Percentiles rank a stretch among this genome's conserved stretches.
These are phyloP conservation scores for Orthosia gracilis DNA, from an alignment of 2,888 invertebrate species.

Conservation along the genomic window DNA sequence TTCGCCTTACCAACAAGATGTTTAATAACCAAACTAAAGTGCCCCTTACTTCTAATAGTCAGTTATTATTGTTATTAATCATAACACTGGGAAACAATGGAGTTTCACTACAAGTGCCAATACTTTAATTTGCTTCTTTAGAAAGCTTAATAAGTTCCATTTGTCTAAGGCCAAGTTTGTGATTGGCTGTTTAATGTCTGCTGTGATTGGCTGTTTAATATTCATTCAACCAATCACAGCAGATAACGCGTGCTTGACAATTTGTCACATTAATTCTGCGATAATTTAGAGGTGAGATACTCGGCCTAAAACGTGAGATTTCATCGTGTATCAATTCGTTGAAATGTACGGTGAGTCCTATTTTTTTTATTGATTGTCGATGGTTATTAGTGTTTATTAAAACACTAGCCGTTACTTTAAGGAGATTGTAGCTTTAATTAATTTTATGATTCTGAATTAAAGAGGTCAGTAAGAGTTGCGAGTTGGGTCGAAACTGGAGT, in stretches of 20 bases:
- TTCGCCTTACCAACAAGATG: neutral
- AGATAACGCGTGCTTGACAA: too few species aligned
- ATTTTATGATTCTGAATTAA: too few species aligned
- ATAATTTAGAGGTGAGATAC: too few species aligned
- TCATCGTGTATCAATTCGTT: conserved; percentile 40
- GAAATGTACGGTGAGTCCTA: conserved; percentile 29
- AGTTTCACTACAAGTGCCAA: conserved; percentile 37
- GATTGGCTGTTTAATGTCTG: too few species aligned
- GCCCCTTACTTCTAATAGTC: conserved; percentile 44
- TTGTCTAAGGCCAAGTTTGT: accelerated
- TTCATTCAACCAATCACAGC: too few species aligned
- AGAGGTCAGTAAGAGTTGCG: too few species aligned
- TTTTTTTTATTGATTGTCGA: conserved; percentile 56
- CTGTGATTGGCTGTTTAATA: too few species aligned
- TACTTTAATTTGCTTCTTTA: conserved; percentile 38
- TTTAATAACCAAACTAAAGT: conserved; percentile 42
- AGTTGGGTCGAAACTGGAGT: too few species aligned
- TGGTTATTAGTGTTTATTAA: too few species aligned
- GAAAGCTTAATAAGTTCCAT: neutral
- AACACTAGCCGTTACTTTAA: conserved; percentile 37
- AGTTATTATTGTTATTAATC: conserved; percentile 58
- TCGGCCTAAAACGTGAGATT: neutral
- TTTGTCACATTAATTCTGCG: too few species aligned
- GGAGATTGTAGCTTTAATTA: too few species aligned
- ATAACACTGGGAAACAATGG: conserved; percentile 52